Base-by-base conservation (phyloP, 2,888 invertebrate genomes). In the Mycalesis mineus region DNA sequence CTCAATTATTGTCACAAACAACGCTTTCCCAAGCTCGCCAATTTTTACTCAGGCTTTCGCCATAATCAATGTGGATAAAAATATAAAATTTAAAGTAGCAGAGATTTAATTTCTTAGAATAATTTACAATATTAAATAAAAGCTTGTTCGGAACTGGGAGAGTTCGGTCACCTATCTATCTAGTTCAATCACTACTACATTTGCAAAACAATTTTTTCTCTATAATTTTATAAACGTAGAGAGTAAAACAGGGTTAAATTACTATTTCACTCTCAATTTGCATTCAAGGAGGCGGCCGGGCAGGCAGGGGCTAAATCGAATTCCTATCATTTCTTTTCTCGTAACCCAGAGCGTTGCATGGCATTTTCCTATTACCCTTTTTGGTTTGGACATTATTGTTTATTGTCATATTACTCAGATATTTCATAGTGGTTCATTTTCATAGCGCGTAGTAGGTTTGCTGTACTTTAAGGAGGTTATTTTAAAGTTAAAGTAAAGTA, bases 231-330 rank as follows among this genome's bases (percentile, higher is more conserved):
- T 54, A 54, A 54, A 28, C 29, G 17, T 14, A 11, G n/a, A 39
- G 40, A 17, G 39, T 15, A 48, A 56, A 56, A 60, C 40, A 67
- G 72, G 68, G 68, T 69, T 72, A 79, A 78, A 75, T 78, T 77
- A 74, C 73, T 78, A 77, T 75, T 76, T 80, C 73, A 69, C 76
- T 80, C 80, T 74, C 80, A 69, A 85, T 86, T 88, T 85, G 75
- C 82, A 87, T 88, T 84, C 84, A 82, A 77, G 78, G 74, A 83
- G 80, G 84, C 82, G 74, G 75, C 55, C 71, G 75, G 74, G 73
- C 68, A 61, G 72, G 77, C 70, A 78, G 80, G 83, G 80, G 73
- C 81, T 72, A 83, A 84, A 88, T 87, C 84, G 85, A 88, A 88
- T 87, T 85, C 82, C 83, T 77, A 76, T 78, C 85, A 78, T 79